Percentiles rank a stretch among this genome's conserved stretches.
phyloP scores from a whole-genome alignment of 2,113 vertebrate genomes.

The Callaeas wilsoni region DNA sequence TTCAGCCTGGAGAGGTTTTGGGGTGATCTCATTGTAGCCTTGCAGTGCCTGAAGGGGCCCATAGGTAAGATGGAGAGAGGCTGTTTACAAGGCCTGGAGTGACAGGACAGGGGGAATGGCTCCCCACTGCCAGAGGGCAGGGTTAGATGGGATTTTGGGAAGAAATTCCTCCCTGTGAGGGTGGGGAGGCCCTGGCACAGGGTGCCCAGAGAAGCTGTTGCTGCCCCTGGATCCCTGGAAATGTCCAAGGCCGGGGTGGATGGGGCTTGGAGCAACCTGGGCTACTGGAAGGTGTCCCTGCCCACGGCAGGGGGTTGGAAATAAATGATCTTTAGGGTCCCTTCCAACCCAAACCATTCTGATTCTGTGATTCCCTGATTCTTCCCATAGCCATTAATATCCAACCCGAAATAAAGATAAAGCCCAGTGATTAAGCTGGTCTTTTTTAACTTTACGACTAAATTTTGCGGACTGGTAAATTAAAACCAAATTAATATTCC shows the following conservation, averaged over 20 bases:
- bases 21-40: not conserved
- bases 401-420: not conserved
- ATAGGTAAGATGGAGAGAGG: not conserved
- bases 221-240: not conserved
- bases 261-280: not conserved
- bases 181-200: not conserved
- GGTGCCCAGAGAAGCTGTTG: not conserved
- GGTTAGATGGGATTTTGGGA: not conserved
- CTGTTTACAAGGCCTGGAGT: not conserved
- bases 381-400: not conserved
- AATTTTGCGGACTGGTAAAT: not conserved
- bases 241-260: not conserved
- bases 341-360: not conserved
- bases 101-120: not conserved
- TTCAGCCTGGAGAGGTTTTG: not conserved
- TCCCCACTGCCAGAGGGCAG: not conserved
- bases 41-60: not conserved
- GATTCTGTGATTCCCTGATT: not conserved
- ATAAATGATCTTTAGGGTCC: not conserved
- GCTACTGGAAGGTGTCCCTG: not conserved
- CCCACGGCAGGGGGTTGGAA: not conserved
- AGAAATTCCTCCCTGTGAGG: not conserved
- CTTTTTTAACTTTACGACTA: not conserved
- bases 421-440: rapidly evolving
- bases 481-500: not conserved